Conservation (phyloP, 2,113 vertebrate species). For the Carollia perspicillata region DNA sequence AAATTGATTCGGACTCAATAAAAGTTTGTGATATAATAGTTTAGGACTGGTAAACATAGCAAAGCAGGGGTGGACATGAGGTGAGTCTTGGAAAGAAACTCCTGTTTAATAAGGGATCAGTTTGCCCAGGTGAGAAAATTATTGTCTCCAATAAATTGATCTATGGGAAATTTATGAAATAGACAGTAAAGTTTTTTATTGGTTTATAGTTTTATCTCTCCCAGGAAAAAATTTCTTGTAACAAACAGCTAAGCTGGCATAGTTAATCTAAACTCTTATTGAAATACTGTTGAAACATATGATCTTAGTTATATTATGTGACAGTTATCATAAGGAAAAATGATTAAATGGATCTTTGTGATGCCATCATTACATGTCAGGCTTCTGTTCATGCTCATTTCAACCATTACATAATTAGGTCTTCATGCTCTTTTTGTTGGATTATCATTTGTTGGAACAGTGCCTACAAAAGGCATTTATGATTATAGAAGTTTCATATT, state of each 20-base stretch:
- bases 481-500: background rate
- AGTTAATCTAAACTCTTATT: background rate
- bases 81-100: background rate
- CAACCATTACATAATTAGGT: background rate
- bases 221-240: background rate
- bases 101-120: background rate
- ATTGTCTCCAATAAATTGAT: conserved; percentile 5
- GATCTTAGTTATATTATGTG: background rate
- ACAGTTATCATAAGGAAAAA: background rate
- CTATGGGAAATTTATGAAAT: background rate
- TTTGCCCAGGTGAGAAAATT: background rate
- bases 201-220: background rate
- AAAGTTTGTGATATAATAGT: background rate
- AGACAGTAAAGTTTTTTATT: background rate
- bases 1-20: background rate
- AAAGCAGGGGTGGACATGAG: background rate
- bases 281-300: background rate
- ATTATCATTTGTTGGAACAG: background rate
- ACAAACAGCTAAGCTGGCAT: background rate
- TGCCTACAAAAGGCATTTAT: background rate
- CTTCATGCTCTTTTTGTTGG: background rate
- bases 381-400: background rate
- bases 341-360: background rate
- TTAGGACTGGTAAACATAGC: background rate
- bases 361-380: background rate